Conservation (phyloP, 2,888 invertebrate genomes). For the Aspidiotus destructor region DNA sequence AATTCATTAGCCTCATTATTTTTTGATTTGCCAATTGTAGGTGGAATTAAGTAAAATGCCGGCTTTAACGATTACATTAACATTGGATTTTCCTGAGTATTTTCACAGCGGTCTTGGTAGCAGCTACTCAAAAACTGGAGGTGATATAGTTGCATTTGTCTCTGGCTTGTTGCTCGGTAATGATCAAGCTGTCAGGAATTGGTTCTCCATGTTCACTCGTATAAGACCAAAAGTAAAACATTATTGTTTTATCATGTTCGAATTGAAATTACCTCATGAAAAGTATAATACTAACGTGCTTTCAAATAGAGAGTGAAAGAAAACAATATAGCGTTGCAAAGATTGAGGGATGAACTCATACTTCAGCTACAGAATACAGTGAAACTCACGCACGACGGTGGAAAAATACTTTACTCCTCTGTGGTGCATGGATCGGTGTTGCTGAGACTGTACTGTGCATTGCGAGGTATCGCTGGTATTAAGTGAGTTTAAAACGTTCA, state of each 20-base stretch:
- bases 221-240: slow-evolving; percentile 59
- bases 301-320: slow-evolving; percentile 58
- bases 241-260: neutral
- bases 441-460: slow-evolving; percentile 78
- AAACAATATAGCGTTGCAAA: slow-evolving; percentile 57
- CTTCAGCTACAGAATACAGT: slow-evolving; percentile 58
- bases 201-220: slow-evolving; percentile 86
- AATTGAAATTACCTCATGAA: neutral
- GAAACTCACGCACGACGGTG: slow-evolving; percentile 52
- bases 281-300: neutral
- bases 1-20: slow-evolving; percentile 9
- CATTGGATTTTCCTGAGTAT: slow-evolving; percentile 37
- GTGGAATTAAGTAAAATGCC: slow-evolving; percentile 81
- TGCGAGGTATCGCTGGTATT: slow-evolving; percentile 83
- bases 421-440: slow-evolving; percentile 83
- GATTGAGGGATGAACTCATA: slow-evolving; percentile 65
- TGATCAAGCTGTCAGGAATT: slow-evolving; percentile 77
- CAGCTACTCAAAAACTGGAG: slow-evolving; percentile 38
- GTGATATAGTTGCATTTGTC: slow-evolving; percentile 67
- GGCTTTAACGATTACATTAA: slow-evolving; percentile 42
- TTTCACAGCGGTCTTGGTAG: slow-evolving; percentile 34
- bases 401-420: slow-evolving; percentile 53
- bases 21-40: slow-evolving; percentile 39
- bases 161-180: slow-evolving; percentile 82
- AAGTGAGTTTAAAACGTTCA: slow-evolving; percentile 50